Base-by-base conservation (phyloP, 2,797 vertebrate species). In the Platalea minor region DNA sequence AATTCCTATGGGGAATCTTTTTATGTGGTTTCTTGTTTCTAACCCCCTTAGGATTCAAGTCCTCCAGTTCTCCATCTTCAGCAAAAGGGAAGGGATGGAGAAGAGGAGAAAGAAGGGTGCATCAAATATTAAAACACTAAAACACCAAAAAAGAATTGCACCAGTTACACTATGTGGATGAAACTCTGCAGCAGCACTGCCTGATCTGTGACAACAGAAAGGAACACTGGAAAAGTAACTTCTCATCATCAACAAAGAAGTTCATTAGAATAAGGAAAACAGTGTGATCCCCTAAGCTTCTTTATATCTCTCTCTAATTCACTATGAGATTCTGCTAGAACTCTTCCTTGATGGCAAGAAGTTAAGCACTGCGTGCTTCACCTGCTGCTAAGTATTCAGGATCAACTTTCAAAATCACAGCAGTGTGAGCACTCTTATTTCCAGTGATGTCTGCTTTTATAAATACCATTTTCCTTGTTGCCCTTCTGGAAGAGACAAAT, bases 231-330 rank as follows among this genome's bases (percentile, higher is more conserved):
- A 82, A 64, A 50, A 85, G 41, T 24, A 79, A 68, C 74, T 92
- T 74, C 1, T 85, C 65, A 64, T 54, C 31, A 59, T 35, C 74
- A 89, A 35, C 74, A 79, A 89, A 84, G 73, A 69, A 70, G 31
- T 83, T 93, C 43, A 57, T 88, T 87, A 89, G 85, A 74, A 74
- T 63, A 91, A 87, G 64, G 60, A 59, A 95, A 96, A 83, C 41
- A 60, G 31, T 37, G 45, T 46, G 91, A 91, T 48, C 10, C 33
- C 25, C 91, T 86, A 45, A 91, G 54, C 77, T 76, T 48, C 83
- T 94, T 86, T 80, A 21, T 83, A 29, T 69, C 20, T 56, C 61
- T 53, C 33, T 53, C 74, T 76, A 35, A 53, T 72, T 95, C 74
- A 70, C 74, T 46, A 10, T 0, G 14, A 89, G 92, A 88, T 91